These are phyloP conservation scores for Coelogynopora nodosa DNA, from an alignment of 2,888 invertebrate species.

Conservation along the genomic window DNA sequence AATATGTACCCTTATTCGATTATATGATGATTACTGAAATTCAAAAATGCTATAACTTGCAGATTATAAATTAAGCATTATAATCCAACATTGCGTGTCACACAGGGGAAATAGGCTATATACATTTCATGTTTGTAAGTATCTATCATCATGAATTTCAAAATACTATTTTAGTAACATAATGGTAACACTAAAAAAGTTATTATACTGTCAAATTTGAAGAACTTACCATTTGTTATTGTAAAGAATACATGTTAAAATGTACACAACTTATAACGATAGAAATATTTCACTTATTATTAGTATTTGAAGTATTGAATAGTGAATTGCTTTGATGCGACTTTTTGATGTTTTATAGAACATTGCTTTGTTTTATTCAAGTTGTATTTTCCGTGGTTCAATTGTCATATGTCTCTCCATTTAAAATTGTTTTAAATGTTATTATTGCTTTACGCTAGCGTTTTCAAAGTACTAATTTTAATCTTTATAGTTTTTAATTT, in stretches of 20 bases:
- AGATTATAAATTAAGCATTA: no score
- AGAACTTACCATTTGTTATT: slow-evolving; percentile 15
- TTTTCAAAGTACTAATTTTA: slow-evolving; percentile 11
- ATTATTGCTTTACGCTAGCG: slow-evolving; percentile 6
- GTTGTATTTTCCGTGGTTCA: background rate
- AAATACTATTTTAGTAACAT: no score
- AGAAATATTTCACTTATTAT: slow-evolving; percentile 9
- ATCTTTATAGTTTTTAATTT: slow-evolving; percentile 16
- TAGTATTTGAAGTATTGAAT: slow-evolving; percentile 21
- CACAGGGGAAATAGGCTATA: no score
- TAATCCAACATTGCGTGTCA: no score
- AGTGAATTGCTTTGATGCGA: slow-evolving; percentile 19
- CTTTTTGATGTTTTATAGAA: slow-evolving; percentile 13
- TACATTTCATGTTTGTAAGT: no score
- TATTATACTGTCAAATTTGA: no score
- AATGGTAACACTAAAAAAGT: no score
- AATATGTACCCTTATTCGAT: no score
- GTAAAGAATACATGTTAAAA: slow-evolving; percentile 10
- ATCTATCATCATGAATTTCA: no score
- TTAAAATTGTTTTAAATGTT: slow-evolving; percentile 20
- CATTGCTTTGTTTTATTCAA: slow-evolving; percentile 24
- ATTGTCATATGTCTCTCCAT: background rate
- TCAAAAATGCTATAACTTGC: no score
- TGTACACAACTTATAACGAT: slow-evolving; percentile 10
- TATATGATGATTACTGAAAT: no score